These are phyloP conservation scores for Mactromeris polynyma DNA, from an alignment of 2,888 invertebrate genomes.

Conservation along the genomic window DNA sequence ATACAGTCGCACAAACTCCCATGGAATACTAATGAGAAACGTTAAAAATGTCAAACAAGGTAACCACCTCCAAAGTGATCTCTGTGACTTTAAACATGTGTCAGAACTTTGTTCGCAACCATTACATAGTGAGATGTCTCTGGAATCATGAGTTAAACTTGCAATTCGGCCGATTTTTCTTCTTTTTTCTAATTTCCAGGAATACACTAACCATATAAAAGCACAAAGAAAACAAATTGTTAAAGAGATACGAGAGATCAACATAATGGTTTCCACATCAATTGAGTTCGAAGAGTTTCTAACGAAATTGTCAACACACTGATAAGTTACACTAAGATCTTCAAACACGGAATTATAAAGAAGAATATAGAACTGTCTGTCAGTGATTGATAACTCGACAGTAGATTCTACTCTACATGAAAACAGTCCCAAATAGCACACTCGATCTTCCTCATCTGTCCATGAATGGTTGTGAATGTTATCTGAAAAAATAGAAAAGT, in stretches of 20 bases:
- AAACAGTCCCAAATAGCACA: background rate
- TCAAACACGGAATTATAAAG: background rate
- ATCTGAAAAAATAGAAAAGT: background rate
- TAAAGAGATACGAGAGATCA: background rate
- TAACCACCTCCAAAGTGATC: slow-evolving; percentile 33
- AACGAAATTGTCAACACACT: background rate
- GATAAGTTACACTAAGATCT: background rate
- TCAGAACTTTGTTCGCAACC: background rate
- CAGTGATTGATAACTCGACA: background rate
- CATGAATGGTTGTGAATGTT: background rate
- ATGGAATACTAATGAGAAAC: slow-evolving; percentile 79
- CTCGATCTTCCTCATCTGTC: background rate
- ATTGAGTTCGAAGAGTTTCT: background rate
- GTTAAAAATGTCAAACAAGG: slow-evolving; percentile 50
- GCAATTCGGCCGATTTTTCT: background rate
- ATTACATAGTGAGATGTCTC: background rate
- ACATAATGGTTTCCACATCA: background rate
- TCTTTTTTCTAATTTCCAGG: slow-evolving; percentile 4
- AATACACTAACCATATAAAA: background rate
- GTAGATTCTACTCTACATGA: background rate
- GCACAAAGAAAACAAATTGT: background rate
- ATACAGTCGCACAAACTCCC: slow-evolving; percentile 84
- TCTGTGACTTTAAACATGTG: background rate
- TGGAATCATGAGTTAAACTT: background rate
- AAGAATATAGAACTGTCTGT: slow-evolving; percentile 19